Evolutionary conservation across 1,140 invertebrate genomes (phyloP).

Genomic region (Ditylenchus dipsaci): DNA sequence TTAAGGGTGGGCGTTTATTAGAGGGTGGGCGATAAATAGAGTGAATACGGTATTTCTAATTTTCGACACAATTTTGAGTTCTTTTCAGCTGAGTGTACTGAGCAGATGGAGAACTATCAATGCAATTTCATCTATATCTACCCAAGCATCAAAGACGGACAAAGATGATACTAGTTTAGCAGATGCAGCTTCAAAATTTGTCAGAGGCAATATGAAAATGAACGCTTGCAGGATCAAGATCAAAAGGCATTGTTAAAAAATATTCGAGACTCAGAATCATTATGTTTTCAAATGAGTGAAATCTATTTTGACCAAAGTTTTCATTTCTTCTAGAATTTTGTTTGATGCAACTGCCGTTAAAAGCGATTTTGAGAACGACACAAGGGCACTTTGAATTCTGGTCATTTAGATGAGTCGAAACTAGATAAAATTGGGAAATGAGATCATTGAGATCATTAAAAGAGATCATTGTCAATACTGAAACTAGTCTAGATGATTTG

Average conservation of each 20-base stretch:
- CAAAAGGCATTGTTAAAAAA: conserved; percentile 96
- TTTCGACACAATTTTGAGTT: no score
- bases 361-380: no score
- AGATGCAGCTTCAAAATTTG: conserved; percentile 66
- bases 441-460: no score
- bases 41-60: no score
- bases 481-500: conserved; percentile 65
- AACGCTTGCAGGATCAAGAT: conserved; percentile 95
- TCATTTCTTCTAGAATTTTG: no score
- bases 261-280: conserved; percentile 94
- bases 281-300: conserved; percentile 11
- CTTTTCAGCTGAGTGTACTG: conserved; percentile 58
- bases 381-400: no score
- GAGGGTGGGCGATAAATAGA: no score
- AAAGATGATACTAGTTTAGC: no score
- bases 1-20: no score
- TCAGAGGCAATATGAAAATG: conserved; percentile 84
- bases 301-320: no score
- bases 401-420: no score
- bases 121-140: conserved; percentile 90
- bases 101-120: conserved; percentile 98
- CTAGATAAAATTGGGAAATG: conserved; percentile 77
- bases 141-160: conserved; percentile 87
- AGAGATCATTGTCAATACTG: conserved; percentile 88
- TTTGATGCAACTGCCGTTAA: no score